phyloP scores from a whole-genome alignment of 2,113 vertebrate species.

The Pluvialis apricaria region DNA sequence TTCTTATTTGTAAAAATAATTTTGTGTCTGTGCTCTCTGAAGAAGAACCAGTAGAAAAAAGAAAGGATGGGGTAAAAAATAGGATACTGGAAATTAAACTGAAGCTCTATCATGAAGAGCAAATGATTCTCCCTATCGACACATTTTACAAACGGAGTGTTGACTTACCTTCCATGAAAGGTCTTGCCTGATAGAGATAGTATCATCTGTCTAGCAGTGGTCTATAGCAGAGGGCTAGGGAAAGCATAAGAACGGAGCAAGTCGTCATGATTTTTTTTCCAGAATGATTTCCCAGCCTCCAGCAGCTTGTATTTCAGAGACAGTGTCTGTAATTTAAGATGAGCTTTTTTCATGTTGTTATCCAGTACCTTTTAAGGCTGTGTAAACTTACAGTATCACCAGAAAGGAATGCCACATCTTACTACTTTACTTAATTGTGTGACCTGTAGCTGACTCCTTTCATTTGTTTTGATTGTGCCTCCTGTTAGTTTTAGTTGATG shows the following conservation, averaged over 20 bases:
- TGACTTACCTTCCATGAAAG: background rate
- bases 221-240: background rate
- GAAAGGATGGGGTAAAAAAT: background rate
- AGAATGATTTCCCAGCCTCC: background rate
- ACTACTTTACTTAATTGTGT: background rate
- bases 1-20: background rate
- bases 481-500: background rate
- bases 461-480: background rate
- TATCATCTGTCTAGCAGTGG: background rate
- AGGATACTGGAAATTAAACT: background rate
- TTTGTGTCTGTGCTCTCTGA: background rate
- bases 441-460: background rate
- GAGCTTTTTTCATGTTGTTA: background rate
- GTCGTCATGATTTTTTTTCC: background rate
- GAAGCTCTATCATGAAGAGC: background rate
- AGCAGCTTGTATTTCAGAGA: background rate
- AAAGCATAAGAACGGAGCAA: background rate
- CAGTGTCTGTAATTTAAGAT: background rate
- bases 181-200: background rate
- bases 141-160: background rate
- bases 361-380: background rate
- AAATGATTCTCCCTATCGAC: background rate
- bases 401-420: background rate
- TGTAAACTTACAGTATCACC: background rate
- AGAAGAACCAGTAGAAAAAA: background rate